Base-by-base conservation (phyloP, 2,113 vertebrate genomes). In the Brachypodius melanocephalos region DNA sequence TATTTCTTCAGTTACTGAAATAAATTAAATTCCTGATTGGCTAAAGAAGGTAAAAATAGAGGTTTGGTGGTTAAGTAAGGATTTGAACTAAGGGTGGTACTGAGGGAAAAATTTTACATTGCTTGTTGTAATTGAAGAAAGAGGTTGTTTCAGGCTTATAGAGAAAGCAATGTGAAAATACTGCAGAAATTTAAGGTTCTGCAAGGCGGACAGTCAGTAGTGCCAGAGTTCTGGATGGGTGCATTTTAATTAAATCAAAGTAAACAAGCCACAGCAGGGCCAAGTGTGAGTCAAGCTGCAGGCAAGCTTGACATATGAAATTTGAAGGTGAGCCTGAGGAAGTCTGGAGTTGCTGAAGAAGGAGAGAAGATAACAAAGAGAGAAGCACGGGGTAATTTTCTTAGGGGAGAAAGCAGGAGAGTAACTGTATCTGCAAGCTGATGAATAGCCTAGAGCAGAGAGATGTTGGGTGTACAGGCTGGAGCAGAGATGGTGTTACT, bases 231-330 rank as follows among this genome's bases (percentile, higher is more conserved):
- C 92, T 95, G 89, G 91, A 91, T 93, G 89, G 90, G 67, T 88
- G 96, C 91, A 94, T 93, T 92, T 96, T 96, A 91, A 97, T 97
- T 94, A 97, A 95, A 89, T 93, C 75, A 96, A 88, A 96, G 61
- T 87, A 97, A 97, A 97, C 93, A 95, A 94, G 88, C 75, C 83
- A 87, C 71, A 91, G 93, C 76, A 85, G 66, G 81, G 87, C 85
- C 66, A 88, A 92, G 42, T 6, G 55, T 45, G 51, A 96, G 73
- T 74, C 92, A 95, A 91, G 58, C 73, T 68, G 83, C 67, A 90
- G 89, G 92, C 85, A 95, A 54, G 55, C 28, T 63, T 95, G 65
- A 79, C 85, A 90, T 54, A 69, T 0, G 1, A 93, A 85, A 85
- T 72, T 92, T 89, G 87, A 94, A 97, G 90, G 92, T 96, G 94